Evolutionary conservation across 2,888 invertebrate species (phyloP), one percentile per base, ranked within the genome.

Genomic region (Trissolcus brochymenae): DNA sequence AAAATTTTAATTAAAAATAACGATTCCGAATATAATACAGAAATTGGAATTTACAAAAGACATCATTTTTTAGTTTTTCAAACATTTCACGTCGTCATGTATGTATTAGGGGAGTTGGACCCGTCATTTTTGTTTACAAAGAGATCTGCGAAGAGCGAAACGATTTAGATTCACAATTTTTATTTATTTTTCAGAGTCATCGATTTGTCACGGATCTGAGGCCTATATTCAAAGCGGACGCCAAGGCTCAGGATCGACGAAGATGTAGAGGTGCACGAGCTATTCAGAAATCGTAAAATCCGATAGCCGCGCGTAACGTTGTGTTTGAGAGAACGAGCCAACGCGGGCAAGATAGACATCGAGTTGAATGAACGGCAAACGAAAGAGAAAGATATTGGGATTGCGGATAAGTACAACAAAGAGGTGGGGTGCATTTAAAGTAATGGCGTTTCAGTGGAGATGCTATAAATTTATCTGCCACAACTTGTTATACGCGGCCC

Each of bases 391-490:
- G 75, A 75, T 61, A 70, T 59, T 55, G 57, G 65, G 64, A 68
- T 56, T 61, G 75, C 46, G 73, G 41, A 71, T 43, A 35, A 67
- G 78, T 51, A 46, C 71, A 56, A 59, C 59, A 46, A 72, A 74
- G 75, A 71, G 67, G 76, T 77, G 72, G 81, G 80, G 68, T 79
- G 80, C 81, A 80, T 83, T 83, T 81, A 86, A 86, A 87, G 86
- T 89, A 88, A 89, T 89, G 88, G 89, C 87, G 88, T 88, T 89
- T 88, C 88, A 87, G 85, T 86, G 86, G 87, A 89, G 89, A 89
- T 88, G 88, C 89, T 88, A 89, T 89, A 89, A 89, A 89, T 89
- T 89, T 88, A 89, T 89, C 88, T 87, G 89, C 88, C 88, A 89
- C 88, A 89, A 89, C 89, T 89, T 89, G 88, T 88, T 89, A 88